Evolutionary conservation across 2,113 vertebrate species (phyloP), one percentile per base, ranked within the genome.

Genomic region (human): DNA sequence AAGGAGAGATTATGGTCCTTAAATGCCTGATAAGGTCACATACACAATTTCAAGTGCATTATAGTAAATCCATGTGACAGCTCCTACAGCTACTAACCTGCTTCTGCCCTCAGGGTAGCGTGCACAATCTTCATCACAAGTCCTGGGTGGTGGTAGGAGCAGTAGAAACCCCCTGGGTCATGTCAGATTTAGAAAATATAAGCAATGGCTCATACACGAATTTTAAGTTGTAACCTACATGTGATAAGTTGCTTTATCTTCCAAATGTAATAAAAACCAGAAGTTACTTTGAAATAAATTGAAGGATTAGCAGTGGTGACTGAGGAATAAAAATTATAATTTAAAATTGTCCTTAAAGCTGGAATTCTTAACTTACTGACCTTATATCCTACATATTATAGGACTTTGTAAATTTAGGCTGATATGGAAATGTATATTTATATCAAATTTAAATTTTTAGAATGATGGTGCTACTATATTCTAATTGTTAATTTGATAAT

Each of bases 171-270:
- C 50, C 91, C 43, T 72, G 45, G 35, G 59, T 18, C 73, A 17
- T 5, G 82, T 83, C 55, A 90, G 82, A 89, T 17, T 38, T 81
- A 94, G 72, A 91, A 93, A 97, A 93, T 76, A 91, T 66, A 11
- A 57, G 0, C 40, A 97, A 93, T 16, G 43, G 3, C 89, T 97
- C 90, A 75, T 20, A 92, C 0, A 73, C 6, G 35, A 94, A 4
- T 72, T 97, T 91, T 68, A 96, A 78, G 93, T 85, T 68, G 66
- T 52, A 83, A 80, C 30, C 40, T 90, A 10, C 3, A 43, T n/a
- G 23, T 52, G 8, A 93, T 27, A 20, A 90, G 9, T 57, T 35
- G 2, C 17, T 88, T 59, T 73, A 75, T n/a, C 38, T 97, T 94
- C 52, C 90, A 79, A 90, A 86, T 83, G 25, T 70, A 25, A 30